A percentile compares a stretch with the other conserved stretches of the same genome.
These are phyloP conservation scores for Eptesicus fuscus DNA, from an alignment of 2,113 vertebrate genomes.

Conservation along the genomic window DNA sequence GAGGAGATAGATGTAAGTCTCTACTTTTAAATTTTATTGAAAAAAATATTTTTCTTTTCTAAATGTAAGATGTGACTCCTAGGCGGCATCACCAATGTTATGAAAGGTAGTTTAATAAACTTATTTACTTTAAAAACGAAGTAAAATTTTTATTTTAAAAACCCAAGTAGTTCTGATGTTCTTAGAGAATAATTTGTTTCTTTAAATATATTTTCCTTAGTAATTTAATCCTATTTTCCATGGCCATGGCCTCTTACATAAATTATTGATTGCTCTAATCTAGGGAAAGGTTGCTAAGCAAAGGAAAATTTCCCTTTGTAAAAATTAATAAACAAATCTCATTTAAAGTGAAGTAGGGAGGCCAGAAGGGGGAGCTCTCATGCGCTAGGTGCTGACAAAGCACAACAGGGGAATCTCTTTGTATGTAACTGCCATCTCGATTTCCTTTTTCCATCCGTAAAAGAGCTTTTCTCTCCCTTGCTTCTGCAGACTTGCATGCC, in stretches of 20 bases:
- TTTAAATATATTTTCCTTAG: constrained; percentile 1
- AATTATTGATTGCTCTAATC: not conserved
- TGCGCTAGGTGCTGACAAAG: not conserved
- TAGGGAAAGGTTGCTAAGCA: not conserved
- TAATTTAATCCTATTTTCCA: not conserved
- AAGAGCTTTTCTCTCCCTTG: not conserved
- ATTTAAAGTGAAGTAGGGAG: not conserved
- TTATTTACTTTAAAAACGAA: constrained; percentile 3
- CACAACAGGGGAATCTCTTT: not conserved
- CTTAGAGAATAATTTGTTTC: not conserved
- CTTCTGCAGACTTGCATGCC: not conserved
- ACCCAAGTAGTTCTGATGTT: not conserved
- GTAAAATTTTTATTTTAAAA: not conserved
- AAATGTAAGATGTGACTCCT: not conserved
- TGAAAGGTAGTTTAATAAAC: not conserved
- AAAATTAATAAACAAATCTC: not conserved
- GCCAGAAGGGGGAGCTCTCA: not conserved
- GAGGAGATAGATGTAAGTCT: not conserved
- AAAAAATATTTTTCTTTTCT: not conserved
- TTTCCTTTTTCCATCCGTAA: not conserved
- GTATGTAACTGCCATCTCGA: not conserved
- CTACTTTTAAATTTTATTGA: not conserved
- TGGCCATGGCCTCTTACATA: constrained; percentile 1
- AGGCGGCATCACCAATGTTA: not conserved
- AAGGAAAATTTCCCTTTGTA: not conserved